These are phyloP conservation scores for Montipora sp. DNA, from an alignment of 64 coral and sea anemone genomes.

Conservation along the genomic window DNA sequence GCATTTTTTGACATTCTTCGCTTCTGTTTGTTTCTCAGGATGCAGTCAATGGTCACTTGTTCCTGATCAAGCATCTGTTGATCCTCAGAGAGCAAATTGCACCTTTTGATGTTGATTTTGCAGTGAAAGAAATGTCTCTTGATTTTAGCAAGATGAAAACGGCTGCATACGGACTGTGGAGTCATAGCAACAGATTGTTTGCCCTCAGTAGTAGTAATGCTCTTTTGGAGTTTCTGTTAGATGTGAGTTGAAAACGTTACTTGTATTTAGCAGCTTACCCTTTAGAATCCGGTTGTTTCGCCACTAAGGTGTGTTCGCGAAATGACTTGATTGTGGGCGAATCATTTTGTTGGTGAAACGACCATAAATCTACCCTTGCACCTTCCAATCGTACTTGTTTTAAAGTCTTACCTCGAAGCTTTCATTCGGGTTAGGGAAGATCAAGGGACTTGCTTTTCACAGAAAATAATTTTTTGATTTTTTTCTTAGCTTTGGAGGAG, in stretches of 20 bases:
- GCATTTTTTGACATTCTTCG: neutral
- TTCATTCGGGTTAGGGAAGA: no score
- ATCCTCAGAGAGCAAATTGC: constrained; percentile 98
- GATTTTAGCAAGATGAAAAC: constrained; percentile 98
- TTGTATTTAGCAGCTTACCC: no score
- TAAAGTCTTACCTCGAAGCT: no score
- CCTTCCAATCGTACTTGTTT: no score
- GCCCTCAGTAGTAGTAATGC: constrained; percentile 96
- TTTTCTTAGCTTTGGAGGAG: no score
- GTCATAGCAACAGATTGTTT: constrained; percentile 90
- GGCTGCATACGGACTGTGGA: constrained; percentile 95
- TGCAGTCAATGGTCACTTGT: constrained; percentile 94
- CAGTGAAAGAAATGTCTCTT: constrained; percentile 93
- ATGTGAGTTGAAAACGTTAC: constrained; percentile 44
- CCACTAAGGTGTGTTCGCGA: no score
- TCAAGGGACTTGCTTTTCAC: no score
- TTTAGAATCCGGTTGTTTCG: no score
- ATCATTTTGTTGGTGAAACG: no score
- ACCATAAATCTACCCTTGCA: no score
- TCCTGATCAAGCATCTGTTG: constrained; percentile 95
- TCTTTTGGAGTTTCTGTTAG: constrained; percentile 91
- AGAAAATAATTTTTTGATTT: no score
- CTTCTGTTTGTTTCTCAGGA: constrained; percentile 49
- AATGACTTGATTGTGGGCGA: no score
- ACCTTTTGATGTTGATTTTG: constrained; percentile 98